Base-by-base conservation (phyloP, 2,888 invertebrate species). In the Troglohyphantes excavatus region DNA sequence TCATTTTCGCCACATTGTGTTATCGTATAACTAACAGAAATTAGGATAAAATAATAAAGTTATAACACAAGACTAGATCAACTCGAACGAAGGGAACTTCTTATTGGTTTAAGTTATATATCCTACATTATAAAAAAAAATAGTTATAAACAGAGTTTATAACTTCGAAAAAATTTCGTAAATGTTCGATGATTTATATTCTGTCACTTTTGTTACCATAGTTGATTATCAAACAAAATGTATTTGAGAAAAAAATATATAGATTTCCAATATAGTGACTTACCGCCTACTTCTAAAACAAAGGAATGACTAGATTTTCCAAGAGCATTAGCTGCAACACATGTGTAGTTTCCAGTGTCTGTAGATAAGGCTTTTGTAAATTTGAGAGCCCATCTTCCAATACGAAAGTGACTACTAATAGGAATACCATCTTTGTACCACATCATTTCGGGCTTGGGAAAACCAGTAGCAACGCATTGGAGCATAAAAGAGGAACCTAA, bases 311-410 rank as follows among this genome's bases (percentile, higher is more conserved):
- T 82, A 46, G 59, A 75, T 23, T 75, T 82, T 27, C 88, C 88
- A 7, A 88, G n/a, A 11, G 21, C 26, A 13, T 88, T 88, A 11
- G 63, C 65, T 1, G 88, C 88, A 9, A 88, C 75, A 27, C 88
- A 88, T 3, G 88, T 88, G 59, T 88, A 88, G 82, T 88, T 88
- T 0, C 88, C 88, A 2, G 95, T 94, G 92, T 96, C 96, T 0
- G 95, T 94, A 6, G 95, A 94, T 92, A 96, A 96, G 13, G 96
- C 93, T 92, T 95, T 95, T 23, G 90, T 91, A 23, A 93, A 92
- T n/a, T 94, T 93, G 21, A 95, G 92, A 0, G 94, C 94, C 88
- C 88, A 88, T 63, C 82, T 27, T 1, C 82, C 82, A 11, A 59
- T 61, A n/a, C 68, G 73, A 53, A 65, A 79, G 2, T 27, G 67